A percentile compares a stretch with the other conserved stretches of the same genome.
Conservation (phyloP, 2,113 vertebrate genomes). For the Tenrec ecaudatus region DNA sequence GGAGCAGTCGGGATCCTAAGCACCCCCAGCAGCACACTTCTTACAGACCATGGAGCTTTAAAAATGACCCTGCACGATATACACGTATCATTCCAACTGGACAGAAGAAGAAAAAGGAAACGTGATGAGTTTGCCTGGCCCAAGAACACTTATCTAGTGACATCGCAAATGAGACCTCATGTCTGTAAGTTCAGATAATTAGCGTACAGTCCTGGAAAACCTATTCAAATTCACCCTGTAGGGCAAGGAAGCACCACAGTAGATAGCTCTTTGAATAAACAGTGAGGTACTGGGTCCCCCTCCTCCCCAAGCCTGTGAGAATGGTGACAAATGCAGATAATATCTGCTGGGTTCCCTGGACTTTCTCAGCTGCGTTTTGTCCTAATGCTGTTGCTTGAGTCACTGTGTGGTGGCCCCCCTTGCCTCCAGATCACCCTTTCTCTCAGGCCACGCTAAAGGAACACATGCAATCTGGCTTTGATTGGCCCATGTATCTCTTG, state of each 20-base stretch:
- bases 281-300: too few species aligned
- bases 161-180: background rate
- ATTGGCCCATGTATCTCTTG: background rate
- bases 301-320: background rate
- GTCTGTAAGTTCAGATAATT: background rate
- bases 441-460: constrained; percentile 36
- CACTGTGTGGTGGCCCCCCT: background rate
- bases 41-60: background rate
- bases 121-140: background rate
- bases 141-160: background rate
- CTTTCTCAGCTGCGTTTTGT: background rate
- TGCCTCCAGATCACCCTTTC: background rate
- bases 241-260: background rate
- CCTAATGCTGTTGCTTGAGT: background rate
- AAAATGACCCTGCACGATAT: background rate
- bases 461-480: background rate
- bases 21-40: background rate
- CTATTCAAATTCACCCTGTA: background rate
- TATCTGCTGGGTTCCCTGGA: background rate
- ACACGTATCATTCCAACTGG: background rate
- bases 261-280: accelerated
- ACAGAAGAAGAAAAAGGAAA: constrained; percentile 26
- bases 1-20: background rate
- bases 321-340: background rate
- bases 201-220: background rate